phyloP scores from a whole-genome alignment of 2,888 invertebrate genomes.

The Molorchus minor region DNA sequence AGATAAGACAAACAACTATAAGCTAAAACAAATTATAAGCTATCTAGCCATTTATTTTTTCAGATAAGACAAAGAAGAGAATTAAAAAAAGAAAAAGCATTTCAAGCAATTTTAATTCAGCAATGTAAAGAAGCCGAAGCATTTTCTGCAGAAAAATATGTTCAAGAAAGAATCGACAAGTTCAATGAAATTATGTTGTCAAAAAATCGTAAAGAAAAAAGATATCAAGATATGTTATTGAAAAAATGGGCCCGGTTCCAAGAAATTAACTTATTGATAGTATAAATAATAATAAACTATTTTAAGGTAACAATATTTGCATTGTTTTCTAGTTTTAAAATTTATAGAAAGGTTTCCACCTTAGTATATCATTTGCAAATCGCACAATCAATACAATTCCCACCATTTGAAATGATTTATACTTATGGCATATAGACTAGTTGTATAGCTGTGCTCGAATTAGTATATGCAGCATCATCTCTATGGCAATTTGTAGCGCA shows the following conservation, averaged over 20 bases:
- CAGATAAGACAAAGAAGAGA: constrained; percentile 74
- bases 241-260: constrained; percentile 69
- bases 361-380: too few relatives aligned
- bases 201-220: constrained; percentile 66
- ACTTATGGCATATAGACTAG: too few relatives aligned
- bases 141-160: constrained; percentile 80
- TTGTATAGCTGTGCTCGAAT: too few relatives aligned
- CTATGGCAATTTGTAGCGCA: too few relatives aligned
- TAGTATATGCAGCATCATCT: too few relatives aligned
- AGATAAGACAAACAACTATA: constrained; percentile 73
- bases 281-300: background rate
- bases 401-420: too few relatives aligned
- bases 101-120: constrained; percentile 75
- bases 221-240: constrained; percentile 73
- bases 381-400: too few relatives aligned
- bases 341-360: too few relatives aligned
- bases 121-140: constrained; percentile 77
- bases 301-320: background rate
- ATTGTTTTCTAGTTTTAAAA: too few relatives aligned
- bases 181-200: constrained; percentile 57
- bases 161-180: constrained; percentile 68
- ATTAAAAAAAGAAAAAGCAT: constrained; percentile 78
- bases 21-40: too few relatives aligned
- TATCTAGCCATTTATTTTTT: constrained; percentile 6
- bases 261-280: constrained; percentile 30